Evolutionary conservation across 2,113 vertebrate genomes (phyloP), one percentile per base, ranked within the genome.

Genomic region (Pavo muticus): DNA sequence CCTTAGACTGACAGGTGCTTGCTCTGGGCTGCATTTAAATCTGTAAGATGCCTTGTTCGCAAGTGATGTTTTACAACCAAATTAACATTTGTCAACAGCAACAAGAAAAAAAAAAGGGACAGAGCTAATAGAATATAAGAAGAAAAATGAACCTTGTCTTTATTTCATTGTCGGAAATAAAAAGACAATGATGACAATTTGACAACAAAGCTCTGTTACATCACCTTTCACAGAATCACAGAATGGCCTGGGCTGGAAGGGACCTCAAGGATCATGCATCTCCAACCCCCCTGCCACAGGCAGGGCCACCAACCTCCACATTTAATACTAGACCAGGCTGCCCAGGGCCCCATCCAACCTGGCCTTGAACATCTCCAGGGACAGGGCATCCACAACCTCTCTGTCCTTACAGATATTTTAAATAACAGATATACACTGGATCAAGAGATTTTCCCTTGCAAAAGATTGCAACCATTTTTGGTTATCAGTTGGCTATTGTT

Each of bases 61-160:
- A 86, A 91, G 47, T 16, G 44, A 81, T 84, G 80, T 54, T 96
- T 94, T 93, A 87, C 85, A 95, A 61, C 24, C 72, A 81, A 88
- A 93, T 77, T 72, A 91, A 75, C 47, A 57, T 88, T 91, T 90
- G 61, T 90, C 60, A 91, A 74, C 69, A 72, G 27, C 1, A 1
- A 69, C 50, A 88, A 93, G 52, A 77, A 40, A 29, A 64, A 40
- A 73, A 92, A 80, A 60, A 0, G 0, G 39, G 52, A 74, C 47
- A 65, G 18, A n/a, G 57, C 47, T 65, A 94, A 95, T 78, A 92
- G 90, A 90, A 79, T 39, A 73, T 71, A 39, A 64, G 29, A 91
- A 92, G 63, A 87, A 76, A 91, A 85, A 90, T 21, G 12, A 85
- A 80, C 27, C n/a, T 18, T 67, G 48, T 56, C 20, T 85, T 47